These are phyloP conservation scores for Hemibagrus guttatus DNA, from an alignment of 2,797 vertebrate genomes.

Conservation along the genomic window DNA sequence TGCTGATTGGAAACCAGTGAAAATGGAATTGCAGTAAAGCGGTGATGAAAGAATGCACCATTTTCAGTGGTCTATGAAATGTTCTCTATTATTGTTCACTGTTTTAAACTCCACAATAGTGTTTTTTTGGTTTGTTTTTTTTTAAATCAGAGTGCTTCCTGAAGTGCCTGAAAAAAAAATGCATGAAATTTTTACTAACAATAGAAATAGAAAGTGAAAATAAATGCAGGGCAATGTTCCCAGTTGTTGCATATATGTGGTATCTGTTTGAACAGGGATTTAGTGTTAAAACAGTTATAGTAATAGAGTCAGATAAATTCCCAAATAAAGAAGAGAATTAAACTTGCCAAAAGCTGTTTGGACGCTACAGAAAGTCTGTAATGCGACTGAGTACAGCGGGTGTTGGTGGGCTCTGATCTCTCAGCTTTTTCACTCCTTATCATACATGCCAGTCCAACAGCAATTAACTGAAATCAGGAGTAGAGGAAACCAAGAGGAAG, in stretches of 20 bases:
- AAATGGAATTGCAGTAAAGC: background rate
- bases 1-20: background rate
- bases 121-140: background rate
- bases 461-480: constrained; percentile 69
- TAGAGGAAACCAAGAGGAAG: constrained; percentile 71
- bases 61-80: background rate
- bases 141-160: too few relatives aligned
- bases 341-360: background rate
- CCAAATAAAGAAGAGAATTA: background rate
- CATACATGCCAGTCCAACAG: constrained; percentile 63
- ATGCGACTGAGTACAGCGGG: constrained; percentile 42
- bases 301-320: background rate
- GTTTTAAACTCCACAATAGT: background rate
- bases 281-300: background rate
- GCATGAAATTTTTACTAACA: background rate
- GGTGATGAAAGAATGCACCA: background rate
- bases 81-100: background rate
- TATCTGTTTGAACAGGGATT: background rate
- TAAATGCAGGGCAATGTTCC: background rate
- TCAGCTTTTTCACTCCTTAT: constrained; percentile 59
- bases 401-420: constrained; percentile 49
- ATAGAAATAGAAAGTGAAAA: background rate
- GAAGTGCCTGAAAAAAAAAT: background rate
- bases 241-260: too few relatives aligned
- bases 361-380: background rate